phyloP scores from a whole-genome alignment of 1,140 invertebrate genomes.

The Trichonephila inaurata region DNA sequence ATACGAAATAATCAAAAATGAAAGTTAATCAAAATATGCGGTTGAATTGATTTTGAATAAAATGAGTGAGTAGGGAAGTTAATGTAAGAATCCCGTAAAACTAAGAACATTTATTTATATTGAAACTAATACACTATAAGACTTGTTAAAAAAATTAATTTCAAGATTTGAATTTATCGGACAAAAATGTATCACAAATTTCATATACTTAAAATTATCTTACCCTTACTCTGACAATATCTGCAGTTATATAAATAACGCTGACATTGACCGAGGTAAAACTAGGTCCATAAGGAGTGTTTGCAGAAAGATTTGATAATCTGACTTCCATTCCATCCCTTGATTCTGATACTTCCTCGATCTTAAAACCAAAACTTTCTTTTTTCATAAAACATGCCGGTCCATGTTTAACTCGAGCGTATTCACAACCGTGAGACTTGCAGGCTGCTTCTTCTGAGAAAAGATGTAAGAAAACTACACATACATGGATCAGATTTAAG shows the following conservation, averaged over 20 bases:
- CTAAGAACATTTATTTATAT: no score
- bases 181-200: no score
- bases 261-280: not conserved
- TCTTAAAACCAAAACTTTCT: not conserved
- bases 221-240: constrained; percentile 74
- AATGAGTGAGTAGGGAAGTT: no score
- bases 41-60: no score
- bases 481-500: no score
- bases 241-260: constrained; percentile 56
- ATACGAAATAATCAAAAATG: no score
- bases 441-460: not conserved
- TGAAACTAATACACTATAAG: no score
- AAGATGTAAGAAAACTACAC: not conserved
- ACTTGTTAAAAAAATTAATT: no score
- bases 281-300: constrained; percentile 7
- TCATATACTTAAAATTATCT: not conserved
- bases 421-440: not conserved
- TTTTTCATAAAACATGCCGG: constrained; percentile 36
- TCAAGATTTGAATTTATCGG: no score
- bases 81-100: no score
- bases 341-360: not conserved
- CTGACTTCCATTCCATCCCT: not conserved
- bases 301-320: not conserved
- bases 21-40: no score
- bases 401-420: not conserved